Evolutionary conservation across 2,797 vertebrate species (phyloP).

Genomic region (Leptoclinus maculatus): DNA sequence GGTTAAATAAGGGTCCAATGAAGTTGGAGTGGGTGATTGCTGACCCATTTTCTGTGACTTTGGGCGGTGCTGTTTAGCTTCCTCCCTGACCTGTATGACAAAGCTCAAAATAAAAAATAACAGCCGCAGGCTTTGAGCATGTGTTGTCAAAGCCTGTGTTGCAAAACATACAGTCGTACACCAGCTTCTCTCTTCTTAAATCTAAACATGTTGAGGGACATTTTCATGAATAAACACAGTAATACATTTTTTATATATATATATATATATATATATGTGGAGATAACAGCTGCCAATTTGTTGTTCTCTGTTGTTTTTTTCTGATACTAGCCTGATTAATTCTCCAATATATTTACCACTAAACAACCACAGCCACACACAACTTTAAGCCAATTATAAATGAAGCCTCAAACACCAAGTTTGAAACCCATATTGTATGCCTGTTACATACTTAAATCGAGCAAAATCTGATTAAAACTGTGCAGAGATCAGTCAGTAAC

Average conservation of each 20-base stretch:
- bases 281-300: background rate
- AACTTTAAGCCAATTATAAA: constrained; percentile 34
- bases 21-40: constrained; percentile 38
- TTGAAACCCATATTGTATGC: background rate
- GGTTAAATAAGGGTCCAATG: constrained; percentile 29
- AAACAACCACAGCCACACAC: constrained; percentile 23
- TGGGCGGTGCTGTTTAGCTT: constrained; percentile 61
- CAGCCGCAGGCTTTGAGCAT: constrained; percentile 53
- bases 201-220: background rate
- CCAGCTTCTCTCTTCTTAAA: background rate
- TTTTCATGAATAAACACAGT: background rate
- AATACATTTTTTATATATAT: background rate
- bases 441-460: background rate
- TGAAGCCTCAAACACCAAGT: constrained; percentile 17
- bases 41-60: constrained; percentile 68
- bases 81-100: constrained; percentile 69
- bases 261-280: background rate
- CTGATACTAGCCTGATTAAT: background rate
- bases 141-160: constrained; percentile 28
- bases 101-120: constrained; percentile 66
- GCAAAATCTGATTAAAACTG: constrained; percentile 1
- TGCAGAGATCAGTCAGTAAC: background rate
- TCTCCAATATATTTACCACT: background rate
- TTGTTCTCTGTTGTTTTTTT: constrained; percentile 11
- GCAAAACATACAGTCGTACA: constrained; percentile 7